Base-by-base conservation (phyloP, 2,113 vertebrate species). In the Scomber colias region DNA sequence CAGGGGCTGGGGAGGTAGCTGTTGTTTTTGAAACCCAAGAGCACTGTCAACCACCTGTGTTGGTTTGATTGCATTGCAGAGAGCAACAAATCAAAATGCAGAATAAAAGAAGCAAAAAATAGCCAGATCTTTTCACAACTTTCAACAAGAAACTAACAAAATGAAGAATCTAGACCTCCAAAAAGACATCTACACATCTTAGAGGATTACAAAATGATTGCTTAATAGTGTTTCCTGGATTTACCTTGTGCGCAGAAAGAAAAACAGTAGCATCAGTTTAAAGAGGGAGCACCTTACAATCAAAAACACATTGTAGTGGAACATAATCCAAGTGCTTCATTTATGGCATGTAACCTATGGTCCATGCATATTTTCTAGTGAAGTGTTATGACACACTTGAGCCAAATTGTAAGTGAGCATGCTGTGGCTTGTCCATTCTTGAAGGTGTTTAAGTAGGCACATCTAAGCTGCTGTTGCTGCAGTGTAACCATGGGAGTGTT, bases 361-460 rank as follows among this genome's bases (percentile, higher is more conserved):
- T 82, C 68, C 68, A 44, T 72, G 65, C 79, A 79, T 75, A 89
- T 92, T 91, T 93, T 92, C 85, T 74, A 79, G 84, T 88, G 88
- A 92, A 90, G 83, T 92, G 89, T 90, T 86, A 81, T 89, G 90
- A 90, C 90, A 92, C 79, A 75, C 89, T 86, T 78, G 81, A 90
- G 80, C 86, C 83, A 88, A 90, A 90, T 89, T 92, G 84, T 81
- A 75, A 79, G 82, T 49, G 79, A 84, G 83, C 93, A 65, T 91
- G 93, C 87, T 51, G 79, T 12, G 51, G 72, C 93, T 88, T 91
- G 93, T 89, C 85, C 59, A n/a, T 80, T 80, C 70, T 72, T 87
- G 57, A 86, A 90, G 87, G 63, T 77, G 69, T 86, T 86, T 83
- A 86, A 88, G 77, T 53, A 83, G 82, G 53, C 71, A 62, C 80